These are phyloP conservation scores for Lycorma delicatula DNA, from an alignment of 1,140 invertebrate genomes.

Conservation along the genomic window DNA sequence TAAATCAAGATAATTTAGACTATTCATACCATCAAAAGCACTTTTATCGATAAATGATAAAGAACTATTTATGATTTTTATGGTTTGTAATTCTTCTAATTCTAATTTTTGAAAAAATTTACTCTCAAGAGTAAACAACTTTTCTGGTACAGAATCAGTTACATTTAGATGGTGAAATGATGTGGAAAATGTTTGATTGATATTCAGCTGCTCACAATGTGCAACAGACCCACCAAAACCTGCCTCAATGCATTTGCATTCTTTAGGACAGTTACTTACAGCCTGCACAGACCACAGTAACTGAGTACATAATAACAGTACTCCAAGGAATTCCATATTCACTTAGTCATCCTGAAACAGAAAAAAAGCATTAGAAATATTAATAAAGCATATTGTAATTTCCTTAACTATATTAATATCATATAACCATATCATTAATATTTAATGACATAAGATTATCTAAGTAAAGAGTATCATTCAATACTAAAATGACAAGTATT, in stretches of 20 bases:
- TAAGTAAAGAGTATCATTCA: no score
- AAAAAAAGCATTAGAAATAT: no score
- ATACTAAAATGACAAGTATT: no score
- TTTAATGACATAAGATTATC: no score
- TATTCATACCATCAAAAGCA: constrained; percentile 53
- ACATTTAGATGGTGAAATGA: neutral
- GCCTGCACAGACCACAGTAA: no score
- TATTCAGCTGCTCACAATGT: neutral
- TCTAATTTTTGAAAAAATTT: constrained; percentile 24
- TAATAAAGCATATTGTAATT: no score
- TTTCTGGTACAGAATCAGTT: neutral
- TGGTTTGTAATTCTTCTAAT: constrained; percentile 37
- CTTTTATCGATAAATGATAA: constrained; percentile 39
- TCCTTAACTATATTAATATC: no score
- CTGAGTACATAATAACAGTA: no score
- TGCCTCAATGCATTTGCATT: neutral
- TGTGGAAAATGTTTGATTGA: neutral
- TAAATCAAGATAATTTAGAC: constrained; percentile 55
- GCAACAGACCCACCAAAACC: neutral
- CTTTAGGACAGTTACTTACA: neutral
- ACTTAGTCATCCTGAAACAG: no score
- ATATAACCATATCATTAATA: no score
- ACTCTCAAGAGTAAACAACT: constrained; percentile 8
- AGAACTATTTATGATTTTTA: constrained; percentile 37
- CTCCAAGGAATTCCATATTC: no score